Base-by-base conservation (phyloP, 2,888 invertebrate genomes). In the Amaurobius ferox region DNA sequence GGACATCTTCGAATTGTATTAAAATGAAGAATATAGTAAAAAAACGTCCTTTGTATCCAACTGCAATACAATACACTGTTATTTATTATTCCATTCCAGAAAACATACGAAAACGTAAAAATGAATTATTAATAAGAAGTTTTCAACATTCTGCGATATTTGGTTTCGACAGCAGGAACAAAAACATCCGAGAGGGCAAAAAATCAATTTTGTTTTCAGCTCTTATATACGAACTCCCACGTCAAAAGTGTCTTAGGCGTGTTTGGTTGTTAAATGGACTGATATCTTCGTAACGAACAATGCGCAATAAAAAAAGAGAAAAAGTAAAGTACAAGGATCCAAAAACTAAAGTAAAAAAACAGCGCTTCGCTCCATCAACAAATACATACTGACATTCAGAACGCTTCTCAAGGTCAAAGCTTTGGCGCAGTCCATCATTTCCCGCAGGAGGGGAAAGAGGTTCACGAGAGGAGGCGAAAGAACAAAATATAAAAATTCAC, bases 371-470 rank as follows among this genome's bases (percentile, higher is more conserved):
- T 68, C 68, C 64, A 76, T 71, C 68, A 32, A 16, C 77, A 72
- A 76, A 74, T 72, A 66, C 55, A 66, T 55, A 79, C 62, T 77
- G 83, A 77, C 83, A 77, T 83, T 83, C 83, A 77, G 40, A 81
- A 70, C 29, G 61, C 39, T 55, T 76, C 62, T 80, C 77, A 85
- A 85, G 83, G 83, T 85, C 83, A 85, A 66, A 77, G 19, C 32
- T 71, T 64, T 62, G 66, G 77, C 72, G 32, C 66, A 71, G 66
- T 72, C 83, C 77, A 77, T 85, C 77, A 71, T 85, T 29, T 23
- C n/a, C 77, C 28, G 29, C 29, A 55, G 83, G 83, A 32, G 35
- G 48, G 70, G 23, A 71, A 70, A 28, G 73, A 30, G 48, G 35
- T 62, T 16, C 32, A 30, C 30, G 29, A 66, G 32, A 71, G 32